Evolutionary conservation across 2,797 vertebrate species (phyloP).

Genomic region (Sebastes dallii): DNA sequence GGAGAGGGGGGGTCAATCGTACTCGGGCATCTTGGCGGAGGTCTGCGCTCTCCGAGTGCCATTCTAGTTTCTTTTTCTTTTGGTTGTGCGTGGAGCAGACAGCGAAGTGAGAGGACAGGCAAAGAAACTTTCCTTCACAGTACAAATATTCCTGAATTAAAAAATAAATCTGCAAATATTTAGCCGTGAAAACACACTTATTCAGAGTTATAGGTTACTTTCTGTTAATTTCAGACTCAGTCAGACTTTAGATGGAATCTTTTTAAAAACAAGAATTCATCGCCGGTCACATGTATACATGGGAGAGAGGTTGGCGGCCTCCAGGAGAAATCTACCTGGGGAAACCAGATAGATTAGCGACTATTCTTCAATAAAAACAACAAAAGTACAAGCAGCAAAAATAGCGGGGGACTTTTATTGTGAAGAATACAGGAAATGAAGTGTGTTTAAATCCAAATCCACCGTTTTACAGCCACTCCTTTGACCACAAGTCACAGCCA

Average conservation of each 20-base stretch:
- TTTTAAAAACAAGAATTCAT: neutral
- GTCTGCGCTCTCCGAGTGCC: too few species aligned
- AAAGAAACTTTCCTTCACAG: neutral
- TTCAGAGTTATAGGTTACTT: conserved; percentile 3
- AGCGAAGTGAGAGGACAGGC: neutral
- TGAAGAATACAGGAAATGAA: too few species aligned
- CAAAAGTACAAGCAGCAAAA: too few species aligned
- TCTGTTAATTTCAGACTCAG: conserved; percentile 23
- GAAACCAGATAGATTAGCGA: neutral
- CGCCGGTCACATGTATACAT: neutral
- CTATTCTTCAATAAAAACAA: too few species aligned
- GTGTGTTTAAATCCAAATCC: too few species aligned
- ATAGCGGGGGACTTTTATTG: too few species aligned
- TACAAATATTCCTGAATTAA: conserved; percentile 7
- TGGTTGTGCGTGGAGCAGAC: neutral
- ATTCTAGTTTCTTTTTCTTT: neutral
- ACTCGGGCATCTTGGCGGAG: too few species aligned
- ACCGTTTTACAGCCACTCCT: too few species aligned
- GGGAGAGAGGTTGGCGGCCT: neutral
- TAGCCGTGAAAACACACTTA: conserved; percentile 1
- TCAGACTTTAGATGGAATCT: conserved; percentile 5
- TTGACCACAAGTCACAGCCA: too few species aligned
- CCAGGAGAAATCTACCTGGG: neutral
- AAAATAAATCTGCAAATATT: neutral
- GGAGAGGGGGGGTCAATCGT: too few species aligned